These are phyloP conservation scores for Mirza zaza DNA, from an alignment of 2,113 vertebrate genomes.

Conservation along the genomic window DNA sequence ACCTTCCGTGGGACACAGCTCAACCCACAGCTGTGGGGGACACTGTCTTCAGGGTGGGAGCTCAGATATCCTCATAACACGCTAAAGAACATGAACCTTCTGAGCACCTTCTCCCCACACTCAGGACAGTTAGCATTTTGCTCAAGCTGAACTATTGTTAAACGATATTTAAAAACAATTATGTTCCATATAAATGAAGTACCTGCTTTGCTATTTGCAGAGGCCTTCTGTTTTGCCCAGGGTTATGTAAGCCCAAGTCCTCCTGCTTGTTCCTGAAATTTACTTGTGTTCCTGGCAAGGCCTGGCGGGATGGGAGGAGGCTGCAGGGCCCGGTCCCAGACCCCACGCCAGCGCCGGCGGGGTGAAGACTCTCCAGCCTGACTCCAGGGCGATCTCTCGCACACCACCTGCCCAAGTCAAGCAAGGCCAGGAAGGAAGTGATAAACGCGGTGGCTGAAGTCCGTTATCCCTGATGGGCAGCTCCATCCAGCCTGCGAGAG, in stretches of 20 bases:
- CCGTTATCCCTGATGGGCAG: not conserved
- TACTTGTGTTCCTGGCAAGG: too few species aligned
- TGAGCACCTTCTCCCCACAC: accelerated
- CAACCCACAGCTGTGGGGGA: not conserved
- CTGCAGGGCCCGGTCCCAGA: accelerated
- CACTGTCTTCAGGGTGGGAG: too few species aligned
- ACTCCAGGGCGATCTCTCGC: not conserved
- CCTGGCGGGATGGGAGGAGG: accelerated
- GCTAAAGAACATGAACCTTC: accelerated
- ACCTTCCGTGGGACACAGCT: not conserved
- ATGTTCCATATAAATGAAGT: accelerated
- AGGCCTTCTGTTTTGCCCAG: accelerated
- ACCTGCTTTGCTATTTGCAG: accelerated
- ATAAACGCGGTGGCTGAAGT: not conserved
- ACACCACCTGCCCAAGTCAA: not conserved
- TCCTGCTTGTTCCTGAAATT: not conserved
- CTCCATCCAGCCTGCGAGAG: not conserved
- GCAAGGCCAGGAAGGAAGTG: not conserved
- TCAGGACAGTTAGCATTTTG: accelerated
- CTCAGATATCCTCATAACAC: accelerated
- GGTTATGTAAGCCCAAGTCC: accelerated
- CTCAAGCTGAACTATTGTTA: not conserved
- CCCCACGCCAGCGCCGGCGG: accelerated
- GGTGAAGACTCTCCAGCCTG: not conserved
- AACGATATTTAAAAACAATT: accelerated